Conservation (phyloP, 37 sponge, comb jelly and placozoan species). For the Ephydatia muelleri region DNA sequence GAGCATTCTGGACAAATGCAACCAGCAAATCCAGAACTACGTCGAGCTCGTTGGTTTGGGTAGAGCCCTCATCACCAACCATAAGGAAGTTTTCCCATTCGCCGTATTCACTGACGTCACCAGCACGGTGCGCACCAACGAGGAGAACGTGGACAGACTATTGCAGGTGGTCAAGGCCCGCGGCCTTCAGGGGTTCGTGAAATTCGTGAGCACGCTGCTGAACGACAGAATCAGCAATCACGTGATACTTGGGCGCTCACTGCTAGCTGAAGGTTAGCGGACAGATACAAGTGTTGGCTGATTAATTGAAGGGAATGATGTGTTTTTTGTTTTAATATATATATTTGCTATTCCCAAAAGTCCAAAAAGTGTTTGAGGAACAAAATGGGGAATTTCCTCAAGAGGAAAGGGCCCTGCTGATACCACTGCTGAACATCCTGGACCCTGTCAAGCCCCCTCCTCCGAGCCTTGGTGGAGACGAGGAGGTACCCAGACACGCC, state of each 20-base stretch:
- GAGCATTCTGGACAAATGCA: background rate
- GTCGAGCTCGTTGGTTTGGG: background rate
- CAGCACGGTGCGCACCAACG: constrained; percentile 5
- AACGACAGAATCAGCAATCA: background rate
- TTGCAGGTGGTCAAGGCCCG: constrained; percentile 17
- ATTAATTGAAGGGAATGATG: too few relatives aligned
- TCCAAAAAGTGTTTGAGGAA: background rate
- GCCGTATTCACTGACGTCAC: constrained; percentile 26
- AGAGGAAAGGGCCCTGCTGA: background rate
- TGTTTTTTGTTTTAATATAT: too few relatives aligned
- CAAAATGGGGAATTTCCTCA: background rate
- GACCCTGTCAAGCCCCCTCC: background rate
- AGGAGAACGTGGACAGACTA: constrained; percentile 32
- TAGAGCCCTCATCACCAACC: background rate
- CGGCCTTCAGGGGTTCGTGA: constrained; percentile 42
- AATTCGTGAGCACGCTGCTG: constrained; percentile 9
- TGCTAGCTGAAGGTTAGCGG: background rate
- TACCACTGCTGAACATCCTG: background rate
- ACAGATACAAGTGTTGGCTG: background rate
- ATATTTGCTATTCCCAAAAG: too few relatives aligned
- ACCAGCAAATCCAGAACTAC: background rate
- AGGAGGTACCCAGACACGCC: background rate
- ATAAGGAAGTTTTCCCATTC: background rate
- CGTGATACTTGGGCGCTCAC: background rate
- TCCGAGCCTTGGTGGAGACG: background rate